Evolutionary conservation across 2,888 invertebrate genomes (phyloP).

Genomic region (Eremobia ochroleuca): DNA sequence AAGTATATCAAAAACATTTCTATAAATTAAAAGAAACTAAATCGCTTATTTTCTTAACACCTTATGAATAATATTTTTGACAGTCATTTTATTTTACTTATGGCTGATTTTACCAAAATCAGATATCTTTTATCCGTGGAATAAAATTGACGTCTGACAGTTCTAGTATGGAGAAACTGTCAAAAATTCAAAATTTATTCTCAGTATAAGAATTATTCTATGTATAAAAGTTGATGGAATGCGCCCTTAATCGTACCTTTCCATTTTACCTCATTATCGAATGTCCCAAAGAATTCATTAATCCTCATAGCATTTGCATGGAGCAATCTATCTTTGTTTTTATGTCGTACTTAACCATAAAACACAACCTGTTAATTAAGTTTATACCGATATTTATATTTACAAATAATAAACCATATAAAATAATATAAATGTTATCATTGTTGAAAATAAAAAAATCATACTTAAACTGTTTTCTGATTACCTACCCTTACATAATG

Average conservation of each 20-base stretch:
- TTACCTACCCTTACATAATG: conserved; percentile 42
- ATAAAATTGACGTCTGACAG: no score
- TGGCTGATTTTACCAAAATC: no score
- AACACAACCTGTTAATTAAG: conserved; percentile 43
- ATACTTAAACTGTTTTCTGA: conserved; percentile 65
- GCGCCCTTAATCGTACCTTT: neutral
- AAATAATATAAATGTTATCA: conserved; percentile 76
- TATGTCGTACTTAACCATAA: conserved; percentile 62
- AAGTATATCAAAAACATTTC: neutral
- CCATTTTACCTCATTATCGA: conserved; percentile 5
- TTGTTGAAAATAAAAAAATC: conserved; percentile 83
- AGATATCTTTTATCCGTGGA: no score
- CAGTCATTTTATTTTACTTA: neutral
- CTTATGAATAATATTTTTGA: neutral
- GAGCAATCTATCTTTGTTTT: conserved; percentile 31
- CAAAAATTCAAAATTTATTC: no score
- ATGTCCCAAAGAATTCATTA: conserved; percentile 29
- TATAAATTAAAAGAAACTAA: neutral
- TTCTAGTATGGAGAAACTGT: no score
- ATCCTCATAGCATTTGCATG: conserved; percentile 50
- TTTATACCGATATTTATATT: conserved; percentile 73
- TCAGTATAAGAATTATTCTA: no score
- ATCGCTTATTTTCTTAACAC: neutral
- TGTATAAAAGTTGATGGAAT: no score
- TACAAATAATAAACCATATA: conserved; percentile 65